Conservation (phyloP, 1,140 invertebrate species). For the Phymastichus coffea region DNA sequence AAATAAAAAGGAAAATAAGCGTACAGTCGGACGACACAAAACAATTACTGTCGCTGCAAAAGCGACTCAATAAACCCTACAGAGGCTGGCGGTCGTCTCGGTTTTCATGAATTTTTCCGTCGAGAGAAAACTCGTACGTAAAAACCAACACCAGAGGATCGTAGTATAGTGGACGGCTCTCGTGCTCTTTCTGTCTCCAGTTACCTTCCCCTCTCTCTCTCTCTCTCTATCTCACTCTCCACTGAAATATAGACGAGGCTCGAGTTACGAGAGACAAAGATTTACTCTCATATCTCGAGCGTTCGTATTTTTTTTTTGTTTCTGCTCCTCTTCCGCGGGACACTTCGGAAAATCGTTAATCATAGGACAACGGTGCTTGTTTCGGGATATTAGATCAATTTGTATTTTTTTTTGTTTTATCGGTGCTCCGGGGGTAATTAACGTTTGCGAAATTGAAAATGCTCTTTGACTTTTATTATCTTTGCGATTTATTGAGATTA, state of each 20-base stretch:
- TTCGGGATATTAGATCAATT: not conserved
- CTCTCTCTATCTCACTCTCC: too few species aligned
- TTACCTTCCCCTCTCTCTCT: not conserved
- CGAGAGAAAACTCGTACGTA: not conserved
- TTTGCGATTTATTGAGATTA: too few species aligned
- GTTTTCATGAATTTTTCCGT: slow-evolving; percentile 1
- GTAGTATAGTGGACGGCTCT: too few species aligned
- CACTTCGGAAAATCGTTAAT: slow-evolving; percentile 12
- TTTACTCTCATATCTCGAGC: slow-evolving; percentile 31
- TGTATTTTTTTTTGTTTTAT: not conserved
- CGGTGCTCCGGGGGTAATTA: too few species aligned
- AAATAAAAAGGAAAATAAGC: not conserved
- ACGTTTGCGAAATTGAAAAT: too few species aligned
- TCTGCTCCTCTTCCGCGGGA: not conserved
- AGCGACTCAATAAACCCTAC: too few species aligned
- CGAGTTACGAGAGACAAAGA: slow-evolving; percentile 32
- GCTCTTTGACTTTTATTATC: too few species aligned
- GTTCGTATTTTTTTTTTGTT: slow-evolving; percentile 14
- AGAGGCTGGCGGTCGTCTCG: not conserved
- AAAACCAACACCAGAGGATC: not conserved
- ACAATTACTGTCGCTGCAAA: not conserved
- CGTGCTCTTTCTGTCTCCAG: not conserved
- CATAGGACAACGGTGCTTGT: not conserved
- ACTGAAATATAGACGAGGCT: slow-evolving; percentile 12
- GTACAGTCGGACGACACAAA: not conserved